Base-by-base conservation (phyloP, 2,888 invertebrate genomes). In the Drosophila pseudotalamancana region DNA sequence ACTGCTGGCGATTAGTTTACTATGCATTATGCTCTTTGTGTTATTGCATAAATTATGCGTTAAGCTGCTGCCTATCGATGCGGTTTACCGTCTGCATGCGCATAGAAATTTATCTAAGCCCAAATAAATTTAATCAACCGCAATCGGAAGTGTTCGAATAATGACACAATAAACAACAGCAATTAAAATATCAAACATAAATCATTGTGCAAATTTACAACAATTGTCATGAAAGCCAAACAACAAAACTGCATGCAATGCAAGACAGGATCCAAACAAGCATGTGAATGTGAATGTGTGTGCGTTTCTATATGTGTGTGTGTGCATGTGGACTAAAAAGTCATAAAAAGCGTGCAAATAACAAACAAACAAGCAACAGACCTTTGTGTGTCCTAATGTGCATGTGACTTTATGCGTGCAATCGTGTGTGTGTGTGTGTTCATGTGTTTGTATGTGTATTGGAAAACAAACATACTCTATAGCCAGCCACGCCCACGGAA, bases 161-260 rank as follows among this genome's bases (percentile, higher is more conserved):
- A 86, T 86, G 78, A 86, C 84, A 83, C 78, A 86, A 84, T 83
- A 86, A 87, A 83, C 84, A 84, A 84, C 78, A 73, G 84, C 87
- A 84, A 87, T 87, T 84, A 84, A 84, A 86, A 86, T 84, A 85
- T 83, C 79, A 79, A 84, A 72, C 77, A 85, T 86, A 83, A 86
- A 85, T 84, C 86, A 85, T 76, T 77, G 76, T 83, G 79, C 67
- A 82, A 84, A 82, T 82, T 81, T 73, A 84, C 78, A 84, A 62
- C 85, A 71, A 84, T 72, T 80, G 80, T 75, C 70, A 72, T 71
- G 83, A 72, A 79, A 75, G 61, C 69, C 65, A 77, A 79, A 73
- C 57, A 67, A 54, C 60, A 60, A 43, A 71, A 63, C 61, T 75
- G 67, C 79, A 80, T 72, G 71, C 70, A 67, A 75, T 67, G 67